Conservation (phyloP, 1,140 invertebrate genomes). For the Lutraria rhynchaena region DNA sequence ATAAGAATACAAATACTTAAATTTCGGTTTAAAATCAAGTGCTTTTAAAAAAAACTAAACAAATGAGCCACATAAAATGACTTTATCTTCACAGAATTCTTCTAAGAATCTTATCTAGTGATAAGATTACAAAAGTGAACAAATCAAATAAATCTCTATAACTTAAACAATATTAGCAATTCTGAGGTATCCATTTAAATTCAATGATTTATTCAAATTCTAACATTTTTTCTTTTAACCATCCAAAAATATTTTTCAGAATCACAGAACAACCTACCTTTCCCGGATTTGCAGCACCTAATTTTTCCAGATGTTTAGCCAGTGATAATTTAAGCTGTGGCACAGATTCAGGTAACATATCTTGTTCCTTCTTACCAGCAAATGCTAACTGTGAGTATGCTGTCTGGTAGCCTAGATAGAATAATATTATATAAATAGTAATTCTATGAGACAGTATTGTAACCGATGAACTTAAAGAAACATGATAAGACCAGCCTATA, state of each 20-base stretch:
- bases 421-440: no score
- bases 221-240: neutral
- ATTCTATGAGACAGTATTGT: no score
- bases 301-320: slow-evolving; percentile 87
- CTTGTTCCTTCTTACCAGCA: slow-evolving; percentile 88
- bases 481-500: no score
- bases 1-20: no score
- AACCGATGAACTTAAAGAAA: no score
- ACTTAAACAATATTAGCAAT: neutral
- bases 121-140: no score
- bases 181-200: neutral
- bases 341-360: slow-evolving; percentile 87
- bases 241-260: neutral
- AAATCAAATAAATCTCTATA: neutral
- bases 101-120: no score
- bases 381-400: slow-evolving; percentile 94
- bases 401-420: slow-evolving; percentile 92
- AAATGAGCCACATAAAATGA: no score
- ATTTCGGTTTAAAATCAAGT: no score
- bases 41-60: no score
- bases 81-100: no score
- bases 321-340: slow-evolving; percentile 88
- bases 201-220: neutral
- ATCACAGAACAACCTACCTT: slow-evolving; percentile 84
- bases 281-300: slow-evolving; percentile 86